Percentiles rank a stretch among this genome's conserved stretches.
These are phyloP conservation scores for Chionomys nivalis DNA, from an alignment of 2,113 vertebrate species.

Conservation along the genomic window DNA sequence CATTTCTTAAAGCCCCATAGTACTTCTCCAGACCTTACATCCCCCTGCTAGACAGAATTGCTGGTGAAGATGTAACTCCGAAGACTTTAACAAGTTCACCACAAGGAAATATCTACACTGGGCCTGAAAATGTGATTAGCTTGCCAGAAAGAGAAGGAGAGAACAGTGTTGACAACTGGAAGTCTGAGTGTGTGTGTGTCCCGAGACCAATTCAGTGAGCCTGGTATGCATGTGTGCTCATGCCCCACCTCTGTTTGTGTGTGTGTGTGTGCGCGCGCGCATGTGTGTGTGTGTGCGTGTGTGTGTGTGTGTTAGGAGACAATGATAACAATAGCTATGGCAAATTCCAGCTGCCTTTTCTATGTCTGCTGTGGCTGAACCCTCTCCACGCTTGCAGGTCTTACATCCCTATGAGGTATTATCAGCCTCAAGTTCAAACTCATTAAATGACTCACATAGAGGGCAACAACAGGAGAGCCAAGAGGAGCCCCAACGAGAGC, in stretches of 20 bases:
- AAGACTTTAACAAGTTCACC: background rate
- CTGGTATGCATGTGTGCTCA: background rate
- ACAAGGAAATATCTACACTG: background rate
- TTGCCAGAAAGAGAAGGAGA: background rate
- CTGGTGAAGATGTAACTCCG: background rate
- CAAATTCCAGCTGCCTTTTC: fast-evolving
- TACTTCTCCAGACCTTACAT: background rate
- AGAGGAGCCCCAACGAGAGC: background rate
- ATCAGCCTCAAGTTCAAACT: background rate
- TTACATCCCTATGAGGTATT: fast-evolving
- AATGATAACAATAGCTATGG: fast-evolving
- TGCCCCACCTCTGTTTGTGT: too few relatives aligned
- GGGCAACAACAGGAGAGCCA: background rate
- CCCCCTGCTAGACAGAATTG: background rate
- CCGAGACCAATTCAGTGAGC: fast-evolving
- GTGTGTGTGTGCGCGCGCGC: fast-evolving
- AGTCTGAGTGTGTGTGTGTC: background rate
- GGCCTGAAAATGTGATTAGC: background rate
- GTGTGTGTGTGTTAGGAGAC: background rate
- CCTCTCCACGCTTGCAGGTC: background rate
- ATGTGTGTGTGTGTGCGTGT: fast-evolving
- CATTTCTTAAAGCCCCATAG: background rate
- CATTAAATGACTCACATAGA: background rate
- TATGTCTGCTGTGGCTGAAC: fast-evolving
- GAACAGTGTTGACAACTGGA: background rate